Evolutionary conservation across 2,113 vertebrate genomes (phyloP).

Genomic region (Elgaria multicarinata): DNA sequence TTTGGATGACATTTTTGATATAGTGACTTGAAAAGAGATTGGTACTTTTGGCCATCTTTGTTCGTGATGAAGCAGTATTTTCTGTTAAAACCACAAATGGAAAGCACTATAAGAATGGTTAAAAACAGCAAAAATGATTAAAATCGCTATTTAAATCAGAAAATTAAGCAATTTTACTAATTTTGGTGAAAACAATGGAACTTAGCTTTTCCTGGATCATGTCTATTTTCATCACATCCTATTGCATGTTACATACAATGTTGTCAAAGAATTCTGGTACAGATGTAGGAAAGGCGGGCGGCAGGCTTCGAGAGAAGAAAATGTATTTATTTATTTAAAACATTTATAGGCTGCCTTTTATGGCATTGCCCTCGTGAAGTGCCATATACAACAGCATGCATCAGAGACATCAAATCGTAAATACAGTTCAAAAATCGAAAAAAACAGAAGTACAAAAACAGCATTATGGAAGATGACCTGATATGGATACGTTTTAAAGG

Average conservation of each 20-base stretch:
- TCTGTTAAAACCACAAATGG: slow-evolving; percentile 22
- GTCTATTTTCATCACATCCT: background rate
- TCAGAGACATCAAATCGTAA: too few relatives aligned
- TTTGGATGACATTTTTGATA: slow-evolving; percentile 4
- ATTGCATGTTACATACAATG: background rate
- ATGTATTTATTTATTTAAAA: too few relatives aligned
- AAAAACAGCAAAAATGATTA: slow-evolving; percentile 27
- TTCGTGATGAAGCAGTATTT: slow-evolving; percentile 5
- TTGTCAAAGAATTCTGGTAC: background rate
- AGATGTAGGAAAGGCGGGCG: background rate
- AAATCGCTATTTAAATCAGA: background rate
- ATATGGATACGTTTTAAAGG: too few relatives aligned
- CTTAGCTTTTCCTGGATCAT: background rate
- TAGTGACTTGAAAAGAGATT: background rate
- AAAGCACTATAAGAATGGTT: background rate
- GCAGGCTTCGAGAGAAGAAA: background rate
- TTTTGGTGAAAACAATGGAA: background rate
- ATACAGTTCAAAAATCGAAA: too few relatives aligned
- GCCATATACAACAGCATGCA: too few relatives aligned
- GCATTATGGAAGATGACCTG: too few relatives aligned
- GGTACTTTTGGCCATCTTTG: background rate
- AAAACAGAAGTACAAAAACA: too few relatives aligned
- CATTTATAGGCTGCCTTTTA: too few relatives aligned
- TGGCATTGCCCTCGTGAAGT: too few relatives aligned
- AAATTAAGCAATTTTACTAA: background rate